phyloP scores from a whole-genome alignment of 2,113 vertebrate species.

The Strix uralensis region DNA sequence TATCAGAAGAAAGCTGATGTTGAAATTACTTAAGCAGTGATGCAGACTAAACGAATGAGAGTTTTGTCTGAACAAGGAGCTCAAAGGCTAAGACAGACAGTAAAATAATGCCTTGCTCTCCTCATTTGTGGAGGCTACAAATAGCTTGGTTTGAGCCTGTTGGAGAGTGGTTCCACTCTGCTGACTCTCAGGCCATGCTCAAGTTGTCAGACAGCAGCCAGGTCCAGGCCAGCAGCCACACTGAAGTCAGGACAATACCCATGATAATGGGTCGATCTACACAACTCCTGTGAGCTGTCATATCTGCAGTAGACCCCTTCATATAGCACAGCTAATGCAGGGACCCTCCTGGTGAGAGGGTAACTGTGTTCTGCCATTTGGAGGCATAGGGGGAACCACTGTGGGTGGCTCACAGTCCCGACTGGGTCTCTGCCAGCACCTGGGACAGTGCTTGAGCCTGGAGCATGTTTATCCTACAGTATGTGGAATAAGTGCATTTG shows the following conservation, averaged over 20 bases:
- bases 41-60: not conserved
- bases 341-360: not conserved
- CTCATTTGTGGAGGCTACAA: not conserved
- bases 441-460: not conserved
- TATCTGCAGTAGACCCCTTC: not conserved
- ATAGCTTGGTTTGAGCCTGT: not conserved
- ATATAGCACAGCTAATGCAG: not conserved
- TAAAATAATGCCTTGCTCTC: not conserved
- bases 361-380: not conserved
- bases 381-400: not conserved
- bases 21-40: not conserved
- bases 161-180: not conserved
- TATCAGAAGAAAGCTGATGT: not conserved
- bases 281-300: not conserved
- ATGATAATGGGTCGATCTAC: rapidly evolving
- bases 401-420: rapidly evolving
- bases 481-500: not conserved
- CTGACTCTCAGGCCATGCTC: not conserved
- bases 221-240: too few relatives aligned
- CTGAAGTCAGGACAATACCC: not conserved
- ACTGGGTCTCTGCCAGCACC: rapidly evolving
- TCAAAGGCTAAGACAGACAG: not conserved
- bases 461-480: not conserved
- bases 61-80: not conserved
- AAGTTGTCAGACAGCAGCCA: not conserved